These are phyloP conservation scores for Pollimyrus isidori DNA, from an alignment of 2,113 vertebrate species.

Conservation along the genomic window DNA sequence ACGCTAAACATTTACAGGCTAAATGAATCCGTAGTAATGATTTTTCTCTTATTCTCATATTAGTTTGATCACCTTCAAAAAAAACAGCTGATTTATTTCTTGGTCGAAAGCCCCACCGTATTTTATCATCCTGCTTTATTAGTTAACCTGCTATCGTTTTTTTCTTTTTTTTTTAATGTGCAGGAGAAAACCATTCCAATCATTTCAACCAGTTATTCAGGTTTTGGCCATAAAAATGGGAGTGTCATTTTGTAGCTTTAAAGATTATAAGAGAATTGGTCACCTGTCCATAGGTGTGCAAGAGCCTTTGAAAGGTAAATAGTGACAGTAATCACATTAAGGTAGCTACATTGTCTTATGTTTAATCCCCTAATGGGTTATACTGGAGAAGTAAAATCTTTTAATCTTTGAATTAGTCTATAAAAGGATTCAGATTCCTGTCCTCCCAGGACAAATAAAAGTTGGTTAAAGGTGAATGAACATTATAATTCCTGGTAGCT, in stretches of 20 bases:
- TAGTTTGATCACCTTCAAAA: neutral
- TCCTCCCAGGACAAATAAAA: neutral
- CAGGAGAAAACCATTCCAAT: neutral
- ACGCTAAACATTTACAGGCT: neutral
- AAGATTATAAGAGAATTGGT: neutral
- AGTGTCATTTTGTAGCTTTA: neutral
- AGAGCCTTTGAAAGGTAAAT: constrained; percentile 32
- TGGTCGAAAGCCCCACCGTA: neutral
- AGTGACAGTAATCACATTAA: constrained; percentile 41
- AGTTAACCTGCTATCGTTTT: neutral
- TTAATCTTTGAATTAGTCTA: constrained; percentile 40
- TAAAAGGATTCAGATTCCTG: constrained; percentile 23
- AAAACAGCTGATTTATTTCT: neutral
- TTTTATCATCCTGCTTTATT: neutral
- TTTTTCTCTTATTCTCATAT: neutral
- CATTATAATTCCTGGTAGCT: neutral
- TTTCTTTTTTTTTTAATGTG: neutral
- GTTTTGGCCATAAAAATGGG: neutral
- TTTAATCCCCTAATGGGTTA: constrained; percentile 46
- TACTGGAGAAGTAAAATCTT: constrained; percentile 32
- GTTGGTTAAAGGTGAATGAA: neutral
- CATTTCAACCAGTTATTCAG: neutral
- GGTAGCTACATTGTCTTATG: constrained; percentile 46
- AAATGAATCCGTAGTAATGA: neutral
- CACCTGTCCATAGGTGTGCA: neutral